Evolutionary conservation across 2,888 invertebrate genomes (phyloP).

Genomic region (Molorchus minor): DNA sequence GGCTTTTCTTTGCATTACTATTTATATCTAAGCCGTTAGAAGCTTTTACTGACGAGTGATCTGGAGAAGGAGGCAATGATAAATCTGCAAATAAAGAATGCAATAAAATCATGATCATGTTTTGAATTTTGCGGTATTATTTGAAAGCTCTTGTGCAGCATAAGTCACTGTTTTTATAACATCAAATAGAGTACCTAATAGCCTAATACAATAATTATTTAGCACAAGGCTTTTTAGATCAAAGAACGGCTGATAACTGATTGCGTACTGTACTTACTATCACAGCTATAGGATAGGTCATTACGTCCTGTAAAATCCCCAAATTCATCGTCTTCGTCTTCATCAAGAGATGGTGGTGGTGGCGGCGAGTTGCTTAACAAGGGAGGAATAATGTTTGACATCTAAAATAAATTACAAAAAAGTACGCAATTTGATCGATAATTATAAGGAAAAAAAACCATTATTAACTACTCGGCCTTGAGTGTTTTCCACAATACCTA

Average conservation of each 20-base stretch:
- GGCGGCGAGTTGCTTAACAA: slow-evolving; percentile 68
- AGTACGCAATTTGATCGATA: no score
- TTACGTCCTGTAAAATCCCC: slow-evolving; percentile 68
- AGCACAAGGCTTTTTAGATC: no score
- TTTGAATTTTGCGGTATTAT: slow-evolving; percentile 1
- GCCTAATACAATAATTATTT: no score
- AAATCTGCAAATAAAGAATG: slow-evolving; percentile 32
- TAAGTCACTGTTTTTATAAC: no score
- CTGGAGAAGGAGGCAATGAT: slow-evolving; percentile 44
- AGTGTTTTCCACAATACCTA: no score
- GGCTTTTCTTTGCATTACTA: slow-evolving; percentile 38
- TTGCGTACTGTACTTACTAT: slow-evolving; percentile 54
- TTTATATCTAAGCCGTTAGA: slow-evolving; percentile 43
- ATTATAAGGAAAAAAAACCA: no score
- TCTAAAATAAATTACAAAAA: slow-evolving; percentile 41
- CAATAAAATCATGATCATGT: background rate
- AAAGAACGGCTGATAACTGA: no score
- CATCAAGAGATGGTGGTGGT: slow-evolving; percentile 67
- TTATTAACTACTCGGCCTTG: no score
- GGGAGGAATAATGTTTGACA: slow-evolving; percentile 67
- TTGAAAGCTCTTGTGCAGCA: no score
- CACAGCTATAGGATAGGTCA: slow-evolving; percentile 57
- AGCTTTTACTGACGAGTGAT: slow-evolving; percentile 45
- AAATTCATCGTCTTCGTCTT: slow-evolving; percentile 68
- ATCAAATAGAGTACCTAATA: no score